A percentile compares a stretch with the other conserved stretches of the same genome.
Evolutionary conservation across 2,888 invertebrate species (phyloP).

Genomic region (Sphecodes monilicornis): DNA sequence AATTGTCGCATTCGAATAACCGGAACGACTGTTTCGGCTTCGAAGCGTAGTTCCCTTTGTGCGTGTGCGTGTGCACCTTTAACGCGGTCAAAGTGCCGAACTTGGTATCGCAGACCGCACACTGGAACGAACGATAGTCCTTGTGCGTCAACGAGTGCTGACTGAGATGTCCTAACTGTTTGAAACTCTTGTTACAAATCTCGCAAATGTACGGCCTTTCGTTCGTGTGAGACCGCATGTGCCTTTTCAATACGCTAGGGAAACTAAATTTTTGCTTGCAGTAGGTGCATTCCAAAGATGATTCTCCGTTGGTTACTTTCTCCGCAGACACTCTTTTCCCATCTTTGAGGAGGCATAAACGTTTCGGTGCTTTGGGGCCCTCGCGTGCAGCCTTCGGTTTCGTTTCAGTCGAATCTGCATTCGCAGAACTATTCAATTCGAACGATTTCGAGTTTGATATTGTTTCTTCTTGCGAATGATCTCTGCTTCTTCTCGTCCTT

Average conservation of each 20-base stretch:
- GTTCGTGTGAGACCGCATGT: slow-evolving; percentile 78
- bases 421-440: slow-evolving; percentile 2
- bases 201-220: slow-evolving; percentile 78
- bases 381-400: background rate
- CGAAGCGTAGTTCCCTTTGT: slow-evolving; percentile 56
- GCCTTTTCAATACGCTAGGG: slow-evolving; percentile 78
- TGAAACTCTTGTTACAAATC: slow-evolving; percentile 78
- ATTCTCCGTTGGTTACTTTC: slow-evolving; percentile 56
- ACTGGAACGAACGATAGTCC: slow-evolving; percentile 76
- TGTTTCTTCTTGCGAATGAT: slow-evolving; percentile 6
- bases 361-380: slow-evolving; percentile 21
- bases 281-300: slow-evolving; percentile 72
- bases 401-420: background rate
- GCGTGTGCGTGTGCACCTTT: slow-evolving; percentile 72
- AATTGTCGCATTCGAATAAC: slow-evolving; percentile 84
- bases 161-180: slow-evolving; percentile 78
- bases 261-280: slow-evolving; percentile 78
- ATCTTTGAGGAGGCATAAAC: slow-evolving; percentile 6
- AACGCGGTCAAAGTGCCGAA: slow-evolving; percentile 74
- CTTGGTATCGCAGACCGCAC: slow-evolving; percentile 71
- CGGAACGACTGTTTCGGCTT: slow-evolving; percentile 66
- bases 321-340: slow-evolving; percentile 18
- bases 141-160: slow-evolving; percentile 78
- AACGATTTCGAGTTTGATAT: background rate
- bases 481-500: slow-evolving; percentile 28